Evolutionary conservation across 2,113 vertebrate species (phyloP), one percentile per base, ranked within the genome.

Genomic region (Barnardius zonarius): DNA sequence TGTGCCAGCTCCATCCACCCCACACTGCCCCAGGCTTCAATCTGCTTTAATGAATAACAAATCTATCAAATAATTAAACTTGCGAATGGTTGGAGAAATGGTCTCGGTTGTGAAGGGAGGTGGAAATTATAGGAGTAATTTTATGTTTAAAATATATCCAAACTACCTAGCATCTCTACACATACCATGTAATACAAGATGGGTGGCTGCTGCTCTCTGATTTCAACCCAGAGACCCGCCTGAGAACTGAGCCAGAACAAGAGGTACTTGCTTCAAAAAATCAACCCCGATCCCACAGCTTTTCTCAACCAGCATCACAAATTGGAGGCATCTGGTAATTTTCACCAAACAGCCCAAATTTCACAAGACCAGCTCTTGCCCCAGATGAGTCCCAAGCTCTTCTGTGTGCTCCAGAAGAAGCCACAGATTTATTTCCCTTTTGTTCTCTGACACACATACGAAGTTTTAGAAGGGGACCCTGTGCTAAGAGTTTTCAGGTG

Each of bases 11-110:
- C 48, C 70, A 24, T n/a, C 30, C 46, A 28, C 39, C 20, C 23
- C 1, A 0, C 7, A 3, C 17, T 51, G 19, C 31, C 63, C 43
- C 14, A n/a, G 49, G 43, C 33, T 49, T 76, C 2, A 0, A 27
- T 51, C 28, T 3, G 2, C 35, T 92, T 44, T 27, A 35, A n/a
- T 10, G 15, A 77, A 73, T 31, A 41, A 48, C 8, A 1, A 1
- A 46, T 37, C 41, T 54, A 33, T 2, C 1, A 31, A 74, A 30
- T 23, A 43, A 62, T 74, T 49, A 62, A 24, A 37, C 15, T 14
- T 48, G 17, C 25, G 11, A 63, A 84, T 14, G 30, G 43, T 43
- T 46, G 12, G 39, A 80, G 44, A 77, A 83, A 13, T 19, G 13
- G 48, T 48, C 27, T 39, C 13, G 13, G 61, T 9, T 69, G 63